These are phyloP conservation scores for Theretra japonica DNA, from an alignment of 2,888 invertebrate genomes.

Conservation along the genomic window DNA sequence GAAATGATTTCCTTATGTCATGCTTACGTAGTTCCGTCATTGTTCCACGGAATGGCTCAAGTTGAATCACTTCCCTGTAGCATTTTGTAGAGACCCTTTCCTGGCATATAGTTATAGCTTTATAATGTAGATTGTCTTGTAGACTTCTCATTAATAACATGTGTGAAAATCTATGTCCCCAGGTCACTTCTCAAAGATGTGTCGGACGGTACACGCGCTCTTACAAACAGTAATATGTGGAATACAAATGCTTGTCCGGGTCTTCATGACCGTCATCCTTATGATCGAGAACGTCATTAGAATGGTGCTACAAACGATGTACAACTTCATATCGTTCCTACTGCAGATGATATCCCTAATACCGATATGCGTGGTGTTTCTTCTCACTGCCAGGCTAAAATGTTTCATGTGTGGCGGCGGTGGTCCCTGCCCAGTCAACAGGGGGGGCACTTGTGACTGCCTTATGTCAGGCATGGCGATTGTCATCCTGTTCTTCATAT, in stretches of 20 bases:
- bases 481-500: slow-evolving; percentile 64
- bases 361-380: slow-evolving; percentile 71
- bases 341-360: slow-evolving; percentile 71
- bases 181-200: slow-evolving; percentile 56
- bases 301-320: slow-evolving; percentile 70
- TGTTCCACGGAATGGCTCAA: no score
- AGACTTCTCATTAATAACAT: no score
- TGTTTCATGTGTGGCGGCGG: slow-evolving; percentile 74
- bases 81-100: no score
- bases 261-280: slow-evolving; percentile 72
- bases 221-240: slow-evolving; percentile 66
- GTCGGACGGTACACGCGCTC: slow-evolving; percentile 68
- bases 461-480: slow-evolving; percentile 66
- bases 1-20: no score
- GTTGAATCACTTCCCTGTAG: no score
- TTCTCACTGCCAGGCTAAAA: slow-evolving; percentile 65
- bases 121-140: no score
- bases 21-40: no score
- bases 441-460: slow-evolving; percentile 69
- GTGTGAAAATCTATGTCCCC: neutral
- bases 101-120: no score
- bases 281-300: slow-evolving; percentile 74
- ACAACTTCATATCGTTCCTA: slow-evolving; percentile 72
- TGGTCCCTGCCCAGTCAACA: slow-evolving; percentile 64
- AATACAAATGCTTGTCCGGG: slow-evolving; percentile 71